Evolutionary conservation across 2,797 vertebrate species (phyloP).

Genomic region (Microchirus variegatus): DNA sequence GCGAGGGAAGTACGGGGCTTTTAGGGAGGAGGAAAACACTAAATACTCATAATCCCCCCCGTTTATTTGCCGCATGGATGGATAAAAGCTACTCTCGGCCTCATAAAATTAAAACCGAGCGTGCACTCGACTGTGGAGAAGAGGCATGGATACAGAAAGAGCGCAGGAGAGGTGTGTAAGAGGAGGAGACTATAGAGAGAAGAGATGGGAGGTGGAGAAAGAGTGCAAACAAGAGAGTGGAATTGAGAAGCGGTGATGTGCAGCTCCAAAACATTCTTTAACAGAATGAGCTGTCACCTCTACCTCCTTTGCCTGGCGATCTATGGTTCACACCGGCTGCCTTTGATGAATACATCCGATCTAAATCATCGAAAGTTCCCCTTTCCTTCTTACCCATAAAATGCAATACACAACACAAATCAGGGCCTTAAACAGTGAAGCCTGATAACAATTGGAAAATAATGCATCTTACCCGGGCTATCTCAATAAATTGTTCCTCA

Average conservation of each 20-base stretch:
- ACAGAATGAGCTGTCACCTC: slow-evolving; percentile 99
- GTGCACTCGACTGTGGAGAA: slow-evolving; percentile 91
- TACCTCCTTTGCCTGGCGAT: slow-evolving; percentile 96
- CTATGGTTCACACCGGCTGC: slow-evolving; percentile 98
- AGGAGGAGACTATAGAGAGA: slow-evolving; percentile 39
- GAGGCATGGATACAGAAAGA: slow-evolving; percentile 57
- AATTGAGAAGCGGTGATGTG: slow-evolving; percentile 82
- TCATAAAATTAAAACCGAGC: slow-evolving; percentile 98
- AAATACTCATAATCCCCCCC: slow-evolving; percentile 94
- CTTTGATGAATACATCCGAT: slow-evolving; percentile 99
- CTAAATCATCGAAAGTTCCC: slow-evolving; percentile 99
- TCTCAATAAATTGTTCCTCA: slow-evolving; percentile 99
- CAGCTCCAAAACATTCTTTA: slow-evolving; percentile 95
- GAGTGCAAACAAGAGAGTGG: slow-evolving; percentile 58
- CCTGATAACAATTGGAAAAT: slow-evolving; percentile 99
- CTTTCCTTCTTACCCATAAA: slow-evolving; percentile 97
- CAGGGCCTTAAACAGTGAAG: slow-evolving; percentile 92
- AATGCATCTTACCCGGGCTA: slow-evolving; percentile 95
- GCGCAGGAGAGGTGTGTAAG: slow-evolving; percentile 37
- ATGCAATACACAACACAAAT: slow-evolving; percentile 99
- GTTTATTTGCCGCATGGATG: slow-evolving; percentile 98
- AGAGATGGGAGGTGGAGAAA: slow-evolving; percentile 53
- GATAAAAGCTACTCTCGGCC: slow-evolving; percentile 97
- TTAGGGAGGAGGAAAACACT: slow-evolving; percentile 98
- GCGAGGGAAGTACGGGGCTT: slow-evolving; percentile 88